phyloP scores from a whole-genome alignment of 2,797 vertebrate genomes.

The Dryobates pubescens region DNA sequence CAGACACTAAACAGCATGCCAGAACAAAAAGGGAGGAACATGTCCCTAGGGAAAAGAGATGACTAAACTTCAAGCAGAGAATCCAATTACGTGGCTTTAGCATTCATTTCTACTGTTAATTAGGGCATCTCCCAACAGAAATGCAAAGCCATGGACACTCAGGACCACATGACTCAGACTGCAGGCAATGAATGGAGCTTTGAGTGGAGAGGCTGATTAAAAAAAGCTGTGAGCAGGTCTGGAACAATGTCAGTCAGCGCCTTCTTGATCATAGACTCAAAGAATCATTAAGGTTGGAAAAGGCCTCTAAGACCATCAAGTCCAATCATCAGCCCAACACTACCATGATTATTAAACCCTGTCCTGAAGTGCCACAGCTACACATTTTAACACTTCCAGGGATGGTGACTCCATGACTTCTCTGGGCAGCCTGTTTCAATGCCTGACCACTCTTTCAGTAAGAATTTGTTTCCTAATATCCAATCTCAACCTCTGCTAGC shows the following conservation, averaged over 20 bases:
- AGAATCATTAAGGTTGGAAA: too few species aligned
- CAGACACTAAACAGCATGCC: background rate
- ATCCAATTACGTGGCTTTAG: slow-evolving; percentile 43
- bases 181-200: background rate
- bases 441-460: too few species aligned
- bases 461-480: too few species aligned
- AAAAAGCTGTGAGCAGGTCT: background rate
- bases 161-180: background rate
- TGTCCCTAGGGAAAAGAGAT: background rate
- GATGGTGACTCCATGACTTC: too few species aligned
- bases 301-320: too few species aligned
- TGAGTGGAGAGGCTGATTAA: background rate
- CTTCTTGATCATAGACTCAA: background rate
- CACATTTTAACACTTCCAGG: too few species aligned
- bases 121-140: slow-evolving; percentile 45
- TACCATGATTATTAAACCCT: too few species aligned
- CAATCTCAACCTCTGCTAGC: too few species aligned
- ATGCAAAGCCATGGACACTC: background rate
- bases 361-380: too few species aligned
- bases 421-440: too few species aligned
- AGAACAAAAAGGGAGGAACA: background rate
- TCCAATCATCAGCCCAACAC: too few species aligned
- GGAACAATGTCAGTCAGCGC: background rate
- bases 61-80: slow-evolving; percentile 36
- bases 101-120: slow-evolving; percentile 24